phyloP scores from a whole-genome alignment of 1,140 invertebrate species.

The Cherax quadricarinatus region DNA sequence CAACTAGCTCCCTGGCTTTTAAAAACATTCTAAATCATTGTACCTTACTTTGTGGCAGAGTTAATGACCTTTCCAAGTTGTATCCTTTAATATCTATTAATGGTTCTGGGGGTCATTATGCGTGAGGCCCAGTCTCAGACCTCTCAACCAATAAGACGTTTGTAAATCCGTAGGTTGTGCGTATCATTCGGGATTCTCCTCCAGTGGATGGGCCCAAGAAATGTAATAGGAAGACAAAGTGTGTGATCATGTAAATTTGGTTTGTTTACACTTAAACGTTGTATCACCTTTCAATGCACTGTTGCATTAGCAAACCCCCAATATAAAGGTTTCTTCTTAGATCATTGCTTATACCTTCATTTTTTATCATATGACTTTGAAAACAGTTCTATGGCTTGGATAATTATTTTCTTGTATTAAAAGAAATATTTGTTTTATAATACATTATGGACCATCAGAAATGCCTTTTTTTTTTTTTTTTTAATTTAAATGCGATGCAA shows the following conservation, averaged over 20 bases:
- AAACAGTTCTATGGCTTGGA: background rate
- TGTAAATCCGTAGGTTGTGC: slow-evolving; percentile 41
- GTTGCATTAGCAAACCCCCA: background rate
- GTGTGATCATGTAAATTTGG: slow-evolving; percentile 51
- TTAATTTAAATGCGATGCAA: background rate
- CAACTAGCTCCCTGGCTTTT: no score
- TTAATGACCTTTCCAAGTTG: no score
- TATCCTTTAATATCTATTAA: no score
- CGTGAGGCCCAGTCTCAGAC: no score
- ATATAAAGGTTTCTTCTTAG: background rate
- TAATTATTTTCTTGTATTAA: background rate
- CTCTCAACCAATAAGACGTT: background rate
- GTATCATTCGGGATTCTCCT: slow-evolving; percentile 60
- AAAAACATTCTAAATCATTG: no score
- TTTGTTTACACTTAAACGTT: background rate
- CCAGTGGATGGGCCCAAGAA: slow-evolving; percentile 58
- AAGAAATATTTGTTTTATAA: background rate
- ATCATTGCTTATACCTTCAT: background rate
- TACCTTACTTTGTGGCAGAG: no score
- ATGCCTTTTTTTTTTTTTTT: background rate
- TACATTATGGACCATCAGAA: background rate
- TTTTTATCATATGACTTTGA: background rate
- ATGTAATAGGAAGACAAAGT: slow-evolving; percentile 29
- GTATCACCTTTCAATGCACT: background rate
- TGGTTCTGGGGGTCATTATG: no score